A percentile compares a stretch with the other conserved stretches of the same genome.
Evolutionary conservation across 2,888 invertebrate species (phyloP).

Genomic region (Trichopoda pennipes): DNA sequence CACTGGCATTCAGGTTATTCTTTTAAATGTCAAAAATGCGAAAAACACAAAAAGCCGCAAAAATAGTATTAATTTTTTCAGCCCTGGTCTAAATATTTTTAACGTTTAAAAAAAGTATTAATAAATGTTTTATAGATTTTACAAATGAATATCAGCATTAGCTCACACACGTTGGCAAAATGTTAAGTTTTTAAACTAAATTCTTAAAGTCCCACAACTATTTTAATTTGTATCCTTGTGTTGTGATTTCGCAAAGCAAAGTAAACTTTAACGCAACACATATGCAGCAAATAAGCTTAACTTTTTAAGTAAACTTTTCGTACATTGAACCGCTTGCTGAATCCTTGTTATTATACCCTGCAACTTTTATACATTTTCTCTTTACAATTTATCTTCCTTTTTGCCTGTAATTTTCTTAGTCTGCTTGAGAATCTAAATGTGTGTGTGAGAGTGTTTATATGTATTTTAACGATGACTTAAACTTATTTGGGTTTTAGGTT

Average conservation of each 20-base stretch:
- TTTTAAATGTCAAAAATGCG: too few relatives aligned
- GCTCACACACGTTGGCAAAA: conserved; percentile 16
- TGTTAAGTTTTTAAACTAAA: conserved; percentile 5
- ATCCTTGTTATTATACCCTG: conserved; percentile 14
- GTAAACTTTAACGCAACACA: conserved; percentile 55
- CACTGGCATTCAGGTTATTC: too few relatives aligned
- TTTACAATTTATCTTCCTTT: not conserved
- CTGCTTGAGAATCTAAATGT: not conserved
- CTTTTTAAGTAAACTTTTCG: conserved; percentile 58
- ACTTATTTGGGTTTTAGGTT: conserved; percentile 30
- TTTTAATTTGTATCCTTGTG: not conserved
- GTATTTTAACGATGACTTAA: conserved; percentile 35
- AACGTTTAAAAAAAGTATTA: conserved; percentile 50
- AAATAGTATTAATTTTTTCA: too few relatives aligned
- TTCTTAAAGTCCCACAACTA: not conserved
- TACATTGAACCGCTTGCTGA: conserved; percentile 3
- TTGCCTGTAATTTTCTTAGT: conserved; percentile 17
- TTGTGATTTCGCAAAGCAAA: not conserved
- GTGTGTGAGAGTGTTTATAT: not conserved
- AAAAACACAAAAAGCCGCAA: too few relatives aligned
- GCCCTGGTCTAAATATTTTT: not conserved
- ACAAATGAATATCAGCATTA: not conserved
- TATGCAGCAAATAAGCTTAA: conserved; percentile 68
- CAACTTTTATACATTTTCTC: conserved; percentile 42
- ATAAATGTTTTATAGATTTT: conserved; percentile 47